phyloP scores from a whole-genome alignment of 2,888 invertebrate genomes.

The Anodontia alba region DNA sequence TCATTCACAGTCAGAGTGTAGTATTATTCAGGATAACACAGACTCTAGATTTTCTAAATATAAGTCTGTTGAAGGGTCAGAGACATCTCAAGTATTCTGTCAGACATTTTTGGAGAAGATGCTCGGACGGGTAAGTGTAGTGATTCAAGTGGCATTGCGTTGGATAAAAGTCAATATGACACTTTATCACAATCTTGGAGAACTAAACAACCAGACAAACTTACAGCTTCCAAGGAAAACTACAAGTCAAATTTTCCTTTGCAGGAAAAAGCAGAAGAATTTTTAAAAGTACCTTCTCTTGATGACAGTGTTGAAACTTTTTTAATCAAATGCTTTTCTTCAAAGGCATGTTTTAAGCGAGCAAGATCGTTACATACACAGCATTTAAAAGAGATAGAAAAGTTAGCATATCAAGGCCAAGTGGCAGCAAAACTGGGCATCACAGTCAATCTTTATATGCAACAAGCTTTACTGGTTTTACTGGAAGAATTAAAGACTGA shows the following conservation, averaged over 20 bases:
- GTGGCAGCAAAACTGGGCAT: slow-evolving; percentile 20
- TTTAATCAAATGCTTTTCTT: slow-evolving; percentile 12
- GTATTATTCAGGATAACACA: too few species aligned
- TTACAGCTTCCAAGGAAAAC: slow-evolving; percentile 33
- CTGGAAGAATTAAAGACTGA: slow-evolving; percentile 24
- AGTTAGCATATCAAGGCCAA: slow-evolving; percentile 29
- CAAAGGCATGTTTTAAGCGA: background rate
- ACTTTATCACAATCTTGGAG: slow-evolving; percentile 29
- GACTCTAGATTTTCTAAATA: background rate
- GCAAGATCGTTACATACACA: background rate
- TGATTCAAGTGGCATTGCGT: background rate
- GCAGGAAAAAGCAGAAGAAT: background rate
- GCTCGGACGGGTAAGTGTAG: too few species aligned
- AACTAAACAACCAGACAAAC: slow-evolving; percentile 18
- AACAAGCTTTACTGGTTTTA: slow-evolving; percentile 39
- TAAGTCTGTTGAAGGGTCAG: background rate
- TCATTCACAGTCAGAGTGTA: slow-evolving; percentile 11
- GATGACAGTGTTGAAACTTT: slow-evolving; percentile 32
- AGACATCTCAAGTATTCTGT: background rate
- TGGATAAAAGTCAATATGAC: slow-evolving; percentile 32
- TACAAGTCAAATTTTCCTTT: slow-evolving; percentile 34
- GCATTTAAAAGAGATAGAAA: slow-evolving; percentile 18
- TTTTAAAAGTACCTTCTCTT: slow-evolving; percentile 29
- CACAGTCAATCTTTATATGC: slow-evolving; percentile 20
- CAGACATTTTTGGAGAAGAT: slow-evolving; percentile 1